Conservation (phyloP, 2,888 invertebrate genomes). For the Pristionchus arcanus region DNA sequence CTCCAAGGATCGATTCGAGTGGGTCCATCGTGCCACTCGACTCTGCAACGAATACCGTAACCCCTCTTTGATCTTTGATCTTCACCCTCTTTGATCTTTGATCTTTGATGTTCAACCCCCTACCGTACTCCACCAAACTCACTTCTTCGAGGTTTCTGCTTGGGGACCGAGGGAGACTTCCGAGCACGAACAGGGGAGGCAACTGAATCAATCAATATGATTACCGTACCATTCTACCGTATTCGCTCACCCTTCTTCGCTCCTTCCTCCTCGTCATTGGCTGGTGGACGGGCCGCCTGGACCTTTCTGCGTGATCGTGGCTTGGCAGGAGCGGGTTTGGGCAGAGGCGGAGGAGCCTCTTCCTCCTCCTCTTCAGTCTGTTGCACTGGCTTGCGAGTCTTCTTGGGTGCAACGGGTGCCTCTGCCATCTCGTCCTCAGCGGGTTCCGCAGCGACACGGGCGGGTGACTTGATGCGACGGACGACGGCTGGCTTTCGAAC, state of each 20-base stretch:
- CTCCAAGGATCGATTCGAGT: background rate
- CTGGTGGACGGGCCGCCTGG: background rate
- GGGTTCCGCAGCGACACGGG: background rate
- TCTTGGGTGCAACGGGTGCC: constrained; percentile 24
- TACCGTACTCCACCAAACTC: background rate
- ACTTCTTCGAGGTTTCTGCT: constrained; percentile 18
- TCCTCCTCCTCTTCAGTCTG: constrained; percentile 29
- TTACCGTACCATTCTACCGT: constrained; percentile 13
- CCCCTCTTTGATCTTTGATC: background rate
- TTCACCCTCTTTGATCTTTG: background rate
- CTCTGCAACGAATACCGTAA: background rate
- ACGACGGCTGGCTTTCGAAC: constrained; percentile 5
- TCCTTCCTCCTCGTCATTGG: background rate
- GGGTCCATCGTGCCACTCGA: background rate
- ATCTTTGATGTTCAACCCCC: no score
- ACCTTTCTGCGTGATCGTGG: constrained; percentile 21
- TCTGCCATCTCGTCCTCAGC: constrained; percentile 23
- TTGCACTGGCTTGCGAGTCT: constrained; percentile 26
- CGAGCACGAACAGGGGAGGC: background rate
- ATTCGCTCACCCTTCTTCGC: background rate
- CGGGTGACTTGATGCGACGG: background rate
- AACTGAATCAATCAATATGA: background rate
- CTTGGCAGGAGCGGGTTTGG: background rate
- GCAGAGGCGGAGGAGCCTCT: background rate
- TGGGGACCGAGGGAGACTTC: background rate